Evolutionary conservation across 2,113 vertebrate species (phyloP).

Genomic region (Mohoua ochrocephala): DNA sequence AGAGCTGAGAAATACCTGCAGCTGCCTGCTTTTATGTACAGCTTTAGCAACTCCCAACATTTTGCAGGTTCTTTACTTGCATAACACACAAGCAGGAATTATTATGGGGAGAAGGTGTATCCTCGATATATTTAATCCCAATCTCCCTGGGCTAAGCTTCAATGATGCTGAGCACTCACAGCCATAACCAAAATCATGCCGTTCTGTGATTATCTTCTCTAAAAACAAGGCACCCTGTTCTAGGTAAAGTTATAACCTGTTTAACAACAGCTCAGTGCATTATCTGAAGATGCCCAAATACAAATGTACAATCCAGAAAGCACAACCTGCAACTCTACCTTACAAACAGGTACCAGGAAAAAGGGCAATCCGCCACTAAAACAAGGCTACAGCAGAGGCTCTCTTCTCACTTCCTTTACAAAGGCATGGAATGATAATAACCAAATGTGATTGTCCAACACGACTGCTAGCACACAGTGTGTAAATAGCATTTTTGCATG

Average conservation of each 20-base stretch:
- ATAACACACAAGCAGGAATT: not conserved
- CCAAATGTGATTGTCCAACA: not conserved
- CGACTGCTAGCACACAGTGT: not conserved
- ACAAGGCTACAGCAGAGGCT: not conserved
- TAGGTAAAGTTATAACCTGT: not conserved
- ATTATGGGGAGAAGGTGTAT: fast-evolving
- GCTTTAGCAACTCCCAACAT: not conserved
- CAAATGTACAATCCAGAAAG: not conserved
- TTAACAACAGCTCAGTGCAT: not conserved
- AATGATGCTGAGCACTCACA: not conserved
- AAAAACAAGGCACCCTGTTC: not conserved
- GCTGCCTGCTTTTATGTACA: not conserved
- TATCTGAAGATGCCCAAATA: not conserved
- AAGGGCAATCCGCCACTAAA: not conserved
- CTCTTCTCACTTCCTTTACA: not conserved
- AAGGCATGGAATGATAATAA: not conserved
- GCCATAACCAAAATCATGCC: not conserved
- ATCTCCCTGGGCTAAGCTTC: not conserved
- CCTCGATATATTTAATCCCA: not conserved
- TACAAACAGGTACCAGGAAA: not conserved
- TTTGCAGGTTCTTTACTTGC: not conserved
- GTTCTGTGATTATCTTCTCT: not conserved
- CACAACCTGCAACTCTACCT: not conserved
- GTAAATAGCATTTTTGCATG: not conserved
- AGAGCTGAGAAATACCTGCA: not conserved